Conservation (phyloP, 1,140 invertebrate genomes). For the Lycorma delicatula region DNA sequence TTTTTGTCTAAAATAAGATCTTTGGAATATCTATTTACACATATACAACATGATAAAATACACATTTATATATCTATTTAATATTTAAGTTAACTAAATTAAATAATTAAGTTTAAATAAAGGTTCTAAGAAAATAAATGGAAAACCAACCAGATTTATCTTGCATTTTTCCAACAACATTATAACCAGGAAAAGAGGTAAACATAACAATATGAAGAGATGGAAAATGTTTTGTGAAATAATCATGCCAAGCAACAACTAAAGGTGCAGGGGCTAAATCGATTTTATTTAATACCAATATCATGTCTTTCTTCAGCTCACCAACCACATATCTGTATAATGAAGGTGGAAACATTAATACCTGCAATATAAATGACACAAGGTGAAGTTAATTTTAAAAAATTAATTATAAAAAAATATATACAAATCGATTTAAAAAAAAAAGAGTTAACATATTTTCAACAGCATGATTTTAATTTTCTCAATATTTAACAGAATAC, state of each 20-base stretch:
- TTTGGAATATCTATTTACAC: not conserved
- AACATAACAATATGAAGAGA: slow-evolving; percentile 69
- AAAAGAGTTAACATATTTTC: slow-evolving; percentile 6
- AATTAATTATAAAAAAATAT: not conserved
- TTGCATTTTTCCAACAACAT: slow-evolving; percentile 47
- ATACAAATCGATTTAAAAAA: not conserved
- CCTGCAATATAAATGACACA: too few species aligned
- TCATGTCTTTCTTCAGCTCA: slow-evolving; percentile 67
- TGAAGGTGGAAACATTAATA: slow-evolving; percentile 80
- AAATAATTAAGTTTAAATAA: too few species aligned
- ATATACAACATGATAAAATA: slow-evolving; percentile 4
- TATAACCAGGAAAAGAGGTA: slow-evolving; percentile 71
- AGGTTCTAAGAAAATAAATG: too few species aligned
- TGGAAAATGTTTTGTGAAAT: slow-evolving; percentile 65
- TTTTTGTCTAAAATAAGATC: not conserved
- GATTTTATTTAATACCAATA: slow-evolving; percentile 87
- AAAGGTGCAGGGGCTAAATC: slow-evolving; percentile 74
- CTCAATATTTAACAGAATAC: too few species aligned
- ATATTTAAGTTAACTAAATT: too few species aligned
- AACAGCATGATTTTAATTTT: too few species aligned
- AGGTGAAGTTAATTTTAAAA: too few species aligned
- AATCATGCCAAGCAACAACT: slow-evolving; percentile 81
- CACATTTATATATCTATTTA: too few species aligned
- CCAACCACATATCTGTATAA: slow-evolving; percentile 72
- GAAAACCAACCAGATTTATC: slow-evolving; percentile 41